A percentile compares a stretch with the other conserved stretches of the same genome.
Conservation (phyloP, 2,888 invertebrate species). For the Diarsia dahlii region DNA sequence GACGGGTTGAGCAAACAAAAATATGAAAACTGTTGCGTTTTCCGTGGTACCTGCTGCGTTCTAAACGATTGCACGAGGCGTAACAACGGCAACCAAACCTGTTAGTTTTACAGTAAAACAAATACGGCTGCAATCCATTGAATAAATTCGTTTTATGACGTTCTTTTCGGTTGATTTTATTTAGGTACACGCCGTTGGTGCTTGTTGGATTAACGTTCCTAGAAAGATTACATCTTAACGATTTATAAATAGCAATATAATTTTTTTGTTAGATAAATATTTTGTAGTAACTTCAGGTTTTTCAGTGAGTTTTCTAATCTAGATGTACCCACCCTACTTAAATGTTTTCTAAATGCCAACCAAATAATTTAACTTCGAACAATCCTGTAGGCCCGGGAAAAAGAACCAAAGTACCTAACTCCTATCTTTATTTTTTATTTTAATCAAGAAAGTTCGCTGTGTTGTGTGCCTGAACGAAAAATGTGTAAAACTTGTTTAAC, state of each 20-base stretch:
- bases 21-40: not conserved
- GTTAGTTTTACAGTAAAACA: not conserved
- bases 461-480: not conserved
- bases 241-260: not conserved
- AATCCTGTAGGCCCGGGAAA: constrained; percentile 1
- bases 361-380: constrained; percentile 12
- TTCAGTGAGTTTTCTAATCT: constrained; percentile 6
- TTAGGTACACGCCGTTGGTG: not conserved
- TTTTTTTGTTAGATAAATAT: not conserved
- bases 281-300: not conserved
- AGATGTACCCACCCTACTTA: not conserved
- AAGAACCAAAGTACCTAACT: not conserved
- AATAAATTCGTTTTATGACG: not conserved
- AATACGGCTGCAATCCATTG: not conserved
- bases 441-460: constrained; percentile 25
- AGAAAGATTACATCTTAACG: too few relatives aligned
- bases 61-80: not conserved
- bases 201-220: not conserved
- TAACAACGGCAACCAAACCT: not conserved
- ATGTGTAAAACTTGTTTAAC: not conserved
- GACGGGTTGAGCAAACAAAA: not conserved
- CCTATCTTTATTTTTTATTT: constrained; percentile 10
- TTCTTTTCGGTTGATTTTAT: too few relatives aligned
- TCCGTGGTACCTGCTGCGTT: not conserved
- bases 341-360: constrained; percentile 7